Percentiles rank a stretch among this genome's conserved stretches.
Conservation (phyloP, 2,797 vertebrate species). For the Neostethus bicornis region DNA sequence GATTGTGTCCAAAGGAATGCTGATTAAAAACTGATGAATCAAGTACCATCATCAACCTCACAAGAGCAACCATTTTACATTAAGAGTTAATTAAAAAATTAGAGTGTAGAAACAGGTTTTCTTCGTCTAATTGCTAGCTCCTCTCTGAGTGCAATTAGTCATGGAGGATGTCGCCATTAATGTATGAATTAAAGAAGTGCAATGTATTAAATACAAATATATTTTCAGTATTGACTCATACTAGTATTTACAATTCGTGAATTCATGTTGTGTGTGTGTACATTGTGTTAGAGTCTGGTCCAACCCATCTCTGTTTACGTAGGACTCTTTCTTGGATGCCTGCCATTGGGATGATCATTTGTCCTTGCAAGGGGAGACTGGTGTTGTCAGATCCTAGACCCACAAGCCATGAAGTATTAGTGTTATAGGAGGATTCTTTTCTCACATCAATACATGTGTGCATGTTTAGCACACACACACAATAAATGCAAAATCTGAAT, state of each 20-base stretch:
- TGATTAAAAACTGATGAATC: slow-evolving; percentile 66
- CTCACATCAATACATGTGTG: no score
- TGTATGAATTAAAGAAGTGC: not conserved
- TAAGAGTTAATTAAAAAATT: slow-evolving; percentile 21
- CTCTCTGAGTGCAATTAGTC: not conserved
- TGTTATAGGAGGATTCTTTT: not conserved
- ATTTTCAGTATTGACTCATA: not conserved
- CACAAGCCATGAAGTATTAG: not conserved
- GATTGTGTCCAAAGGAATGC: slow-evolving; percentile 50
- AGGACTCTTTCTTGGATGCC: not conserved
- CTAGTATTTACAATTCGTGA: not conserved
- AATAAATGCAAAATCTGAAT: no score
- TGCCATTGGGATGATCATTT: not conserved
- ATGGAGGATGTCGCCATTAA: not conserved
- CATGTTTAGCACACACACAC: no score
- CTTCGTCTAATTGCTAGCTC: not conserved
- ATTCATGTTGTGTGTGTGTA: not conserved
- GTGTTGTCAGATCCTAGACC: not conserved
- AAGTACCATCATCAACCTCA: slow-evolving; percentile 23
- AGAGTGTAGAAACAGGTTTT: not conserved
- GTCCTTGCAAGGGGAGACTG: not conserved
- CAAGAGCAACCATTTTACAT: slow-evolving; percentile 2
- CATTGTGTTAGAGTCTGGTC: not conserved
- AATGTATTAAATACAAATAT: not conserved
- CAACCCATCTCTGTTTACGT: not conserved